Evolutionary conservation across 2,888 invertebrate genomes (phyloP), one percentile per base, ranked within the genome.

Genomic region (Xanthorhoe designata): DNA sequence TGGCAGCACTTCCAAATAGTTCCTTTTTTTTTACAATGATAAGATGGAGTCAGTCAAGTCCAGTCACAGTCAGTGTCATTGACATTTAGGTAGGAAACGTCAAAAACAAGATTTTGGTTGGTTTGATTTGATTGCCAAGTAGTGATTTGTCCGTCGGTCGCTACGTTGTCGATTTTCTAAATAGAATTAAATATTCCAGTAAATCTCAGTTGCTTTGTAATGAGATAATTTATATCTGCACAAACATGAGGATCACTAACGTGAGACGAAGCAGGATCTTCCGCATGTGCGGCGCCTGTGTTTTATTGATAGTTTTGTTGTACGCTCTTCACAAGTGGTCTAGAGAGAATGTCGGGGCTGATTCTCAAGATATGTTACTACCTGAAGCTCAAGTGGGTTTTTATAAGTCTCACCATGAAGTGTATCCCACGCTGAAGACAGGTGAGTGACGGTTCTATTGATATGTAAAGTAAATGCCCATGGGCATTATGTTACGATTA

Each of bases 271-370:
- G 95, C 50, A 90, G 95, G 71, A 93, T 95, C 66, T 87, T 94
- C 73, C 94, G 95, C 72, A 86, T 95, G 73, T 83, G 85, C 10
- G 84, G 92, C 58, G 91, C 92, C 60, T 89, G 94, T 75, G 84
- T 92, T 72, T 87, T 96, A 71, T 87, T 95, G 69, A 73, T 96
- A 75, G 86, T 95, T 74, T 81, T 96, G 64, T 82, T 96, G 61
- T 96, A 95, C 84, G 91, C 95, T 74, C 84, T 96, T 67, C 93
- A 94, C 72, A 94, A 93, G 71, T 96, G 95, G 94, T 94, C 94
- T 49, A 91, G 87, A 75, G 92, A 94, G 53, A 92, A 94, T 75
- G 88, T 80, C 63, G 74, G 66, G 57, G 71, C 42, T 55, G 78
- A 79, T 72, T 70, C 75, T 9, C 76, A 76, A 51, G 79, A 75